Evolutionary conservation across 2,113 vertebrate species (phyloP).

Genomic region (Prunella himalayana): DNA sequence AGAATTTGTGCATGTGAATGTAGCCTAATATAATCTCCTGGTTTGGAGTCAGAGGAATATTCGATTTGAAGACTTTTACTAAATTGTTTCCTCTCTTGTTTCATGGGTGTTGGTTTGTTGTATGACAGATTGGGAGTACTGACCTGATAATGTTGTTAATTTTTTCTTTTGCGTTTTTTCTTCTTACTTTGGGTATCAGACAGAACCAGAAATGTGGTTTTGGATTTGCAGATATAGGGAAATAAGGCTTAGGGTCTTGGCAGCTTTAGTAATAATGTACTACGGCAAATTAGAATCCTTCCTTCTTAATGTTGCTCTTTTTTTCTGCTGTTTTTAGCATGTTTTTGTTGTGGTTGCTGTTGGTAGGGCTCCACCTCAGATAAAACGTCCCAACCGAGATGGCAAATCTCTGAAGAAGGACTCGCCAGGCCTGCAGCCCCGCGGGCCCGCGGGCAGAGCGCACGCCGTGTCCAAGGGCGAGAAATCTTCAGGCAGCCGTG

Average conservation of each 20-base stretch:
- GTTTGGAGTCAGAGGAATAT: background rate
- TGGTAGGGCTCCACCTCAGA: slow-evolving; percentile 79
- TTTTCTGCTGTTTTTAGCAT: background rate
- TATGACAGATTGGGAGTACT: background rate
- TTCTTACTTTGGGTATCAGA: background rate
- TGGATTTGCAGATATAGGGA: background rate
- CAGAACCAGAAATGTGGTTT: background rate
- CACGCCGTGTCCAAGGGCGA: slow-evolving; percentile 79
- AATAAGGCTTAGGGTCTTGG: background rate
- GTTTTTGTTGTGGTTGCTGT: slow-evolving; percentile 17
- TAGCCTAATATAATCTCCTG: background rate
- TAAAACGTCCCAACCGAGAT: slow-evolving; percentile 83
- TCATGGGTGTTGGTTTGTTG: background rate
- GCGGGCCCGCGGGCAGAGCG: slow-evolving; percentile 76
- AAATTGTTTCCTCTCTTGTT: background rate
- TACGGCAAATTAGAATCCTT: background rate
- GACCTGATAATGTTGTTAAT: background rate
- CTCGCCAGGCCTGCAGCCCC: slow-evolving; percentile 79
- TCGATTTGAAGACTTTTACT: background rate
- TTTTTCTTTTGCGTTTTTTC: background rate
- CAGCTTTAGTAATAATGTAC: background rate
- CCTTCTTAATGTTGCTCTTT: background rate
- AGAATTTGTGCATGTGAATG: background rate
- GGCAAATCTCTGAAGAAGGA: slow-evolving; percentile 86
- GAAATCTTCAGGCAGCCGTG: slow-evolving; percentile 67